Evolutionary conservation across 2,888 invertebrate species (phyloP), one percentile per base, ranked within the genome.

Genomic region (Lordiphosa fenestrarum): DNA sequence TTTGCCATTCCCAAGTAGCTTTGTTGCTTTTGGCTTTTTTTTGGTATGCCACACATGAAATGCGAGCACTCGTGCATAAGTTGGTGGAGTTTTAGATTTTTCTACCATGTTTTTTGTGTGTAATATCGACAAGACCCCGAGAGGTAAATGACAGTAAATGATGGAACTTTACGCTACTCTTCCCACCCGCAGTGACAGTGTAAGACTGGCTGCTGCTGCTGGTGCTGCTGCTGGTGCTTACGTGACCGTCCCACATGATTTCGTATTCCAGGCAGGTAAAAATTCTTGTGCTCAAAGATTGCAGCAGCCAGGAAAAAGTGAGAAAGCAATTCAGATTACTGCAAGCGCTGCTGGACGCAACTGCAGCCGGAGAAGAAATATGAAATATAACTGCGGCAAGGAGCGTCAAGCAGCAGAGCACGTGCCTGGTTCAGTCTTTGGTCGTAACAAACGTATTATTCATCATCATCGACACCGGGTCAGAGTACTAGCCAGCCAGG

Each of bases 91-190:
- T 77, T 69, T 56, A 57, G 63, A 67, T 65, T 61, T 62, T 58
- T 23, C 21, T 40, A 10, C 9, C 19, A 15, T 15, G 2, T 7
- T 46, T 6, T 30, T 37, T 39, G 35, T 46, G 41, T 19, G 39
- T 60, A 50, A 62, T 56, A 63, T 56, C 50, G 64, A 41, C 38
- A 48, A 47, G 56, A 23, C 58, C 58, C 52, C 40, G 39, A 71
- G 71, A 59, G 65, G 68, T 68, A 72, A 73, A 73, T 73, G 73
- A 66, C 80, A 84, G 84, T 86, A 86, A 84, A 84, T 84, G 78
- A 84, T 84, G 76, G 80, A 84, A 75, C 69, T 77, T 39, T 30
- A 30, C 9, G 50, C 61, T 69, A 52, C 57, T 66, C 63, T 68
- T 58, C 38, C 62, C 61, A 30, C 53, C 60, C 65, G 41, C 68